Conservation (phyloP, 1,140 invertebrate genomes). For the Ostrea denselamellosa region DNA sequence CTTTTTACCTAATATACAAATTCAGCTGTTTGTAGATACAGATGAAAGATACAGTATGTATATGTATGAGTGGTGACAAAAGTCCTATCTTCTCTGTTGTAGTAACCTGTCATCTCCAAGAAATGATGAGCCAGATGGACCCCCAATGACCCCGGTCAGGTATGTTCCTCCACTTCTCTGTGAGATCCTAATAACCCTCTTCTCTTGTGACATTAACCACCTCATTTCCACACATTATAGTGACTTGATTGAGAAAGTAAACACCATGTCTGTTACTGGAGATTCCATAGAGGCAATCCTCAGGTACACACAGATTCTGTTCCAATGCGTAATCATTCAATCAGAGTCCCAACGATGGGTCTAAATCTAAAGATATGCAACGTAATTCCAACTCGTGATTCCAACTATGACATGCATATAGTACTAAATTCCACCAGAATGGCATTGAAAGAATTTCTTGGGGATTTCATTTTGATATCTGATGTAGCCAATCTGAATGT, state of each 20-base stretch:
- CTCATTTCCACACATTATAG: conserved; percentile 14
- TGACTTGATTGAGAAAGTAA: conserved; percentile 38
- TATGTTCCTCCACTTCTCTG: conserved; percentile 26
- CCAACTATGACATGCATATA: too few species aligned
- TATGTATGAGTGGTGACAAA: not conserved
- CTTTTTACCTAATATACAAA: too few species aligned
- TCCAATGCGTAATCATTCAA: conserved; percentile 41
- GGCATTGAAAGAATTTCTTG: too few species aligned
- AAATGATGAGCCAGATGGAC: conserved; percentile 38
- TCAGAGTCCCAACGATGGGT: too few species aligned
- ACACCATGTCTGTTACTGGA: conserved; percentile 27
- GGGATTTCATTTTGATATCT: too few species aligned
- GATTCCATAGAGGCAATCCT: conserved; percentile 11
- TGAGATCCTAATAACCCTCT: too few species aligned
- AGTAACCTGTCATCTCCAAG: conserved; percentile 20
- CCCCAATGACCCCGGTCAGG: conserved; percentile 63
- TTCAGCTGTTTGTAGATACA: too few species aligned
- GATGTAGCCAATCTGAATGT: too few species aligned
- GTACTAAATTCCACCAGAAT: too few species aligned
- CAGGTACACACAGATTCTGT: not conserved
- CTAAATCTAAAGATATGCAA: too few species aligned
- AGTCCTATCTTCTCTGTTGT: not conserved
- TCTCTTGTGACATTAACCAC: not conserved
- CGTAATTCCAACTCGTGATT: too few species aligned
- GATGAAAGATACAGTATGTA: not conserved